A percentile compares a stretch with the other conserved stretches of the same genome.
Evolutionary conservation across 2,888 invertebrate genomes (phyloP).

Genomic region (Dasysyrphus tricinctus): DNA sequence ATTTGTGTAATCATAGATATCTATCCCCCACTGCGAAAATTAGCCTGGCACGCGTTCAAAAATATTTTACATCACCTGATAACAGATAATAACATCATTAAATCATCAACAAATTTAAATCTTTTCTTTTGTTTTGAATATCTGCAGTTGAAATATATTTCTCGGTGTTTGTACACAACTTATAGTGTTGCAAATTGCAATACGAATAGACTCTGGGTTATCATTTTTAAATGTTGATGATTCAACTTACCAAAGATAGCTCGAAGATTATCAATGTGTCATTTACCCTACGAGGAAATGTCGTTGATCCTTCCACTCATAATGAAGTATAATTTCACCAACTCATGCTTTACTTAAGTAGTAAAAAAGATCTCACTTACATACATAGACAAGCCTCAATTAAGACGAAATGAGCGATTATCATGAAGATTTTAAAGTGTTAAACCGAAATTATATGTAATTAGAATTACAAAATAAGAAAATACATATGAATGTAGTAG

Average conservation of each 20-base stretch:
- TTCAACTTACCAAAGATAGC: slow-evolving; percentile 64
- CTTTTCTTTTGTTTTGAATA: background rate
- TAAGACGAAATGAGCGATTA: background rate
- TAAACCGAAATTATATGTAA: no score
- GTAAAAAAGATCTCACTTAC: background rate
- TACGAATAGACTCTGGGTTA: slow-evolving; percentile 21
- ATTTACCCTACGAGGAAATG: slow-evolving; percentile 57
- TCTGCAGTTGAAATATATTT: background rate
- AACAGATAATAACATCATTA: background rate
- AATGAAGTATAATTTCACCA: slow-evolving; percentile 8
- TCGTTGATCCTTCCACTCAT: slow-evolving; percentile 55
- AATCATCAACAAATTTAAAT: background rate
- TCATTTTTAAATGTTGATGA: slow-evolving; percentile 50
- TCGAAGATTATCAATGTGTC: slow-evolving; percentile 63
- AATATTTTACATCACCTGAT: no score
- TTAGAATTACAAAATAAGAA: no score
- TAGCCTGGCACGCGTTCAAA: no score
- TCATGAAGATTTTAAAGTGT: no score
- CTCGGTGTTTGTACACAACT: background rate
- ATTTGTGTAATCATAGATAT: no score
- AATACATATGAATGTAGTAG: no score
- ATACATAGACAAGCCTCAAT: slow-evolving; percentile 43
- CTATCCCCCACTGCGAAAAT: no score
- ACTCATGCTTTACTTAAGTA: background rate
- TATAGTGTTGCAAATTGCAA: background rate